Evolutionary conservation across 1,140 invertebrate species (phyloP).

Genomic region (Pseudomyrmex flavicornis): DNA sequence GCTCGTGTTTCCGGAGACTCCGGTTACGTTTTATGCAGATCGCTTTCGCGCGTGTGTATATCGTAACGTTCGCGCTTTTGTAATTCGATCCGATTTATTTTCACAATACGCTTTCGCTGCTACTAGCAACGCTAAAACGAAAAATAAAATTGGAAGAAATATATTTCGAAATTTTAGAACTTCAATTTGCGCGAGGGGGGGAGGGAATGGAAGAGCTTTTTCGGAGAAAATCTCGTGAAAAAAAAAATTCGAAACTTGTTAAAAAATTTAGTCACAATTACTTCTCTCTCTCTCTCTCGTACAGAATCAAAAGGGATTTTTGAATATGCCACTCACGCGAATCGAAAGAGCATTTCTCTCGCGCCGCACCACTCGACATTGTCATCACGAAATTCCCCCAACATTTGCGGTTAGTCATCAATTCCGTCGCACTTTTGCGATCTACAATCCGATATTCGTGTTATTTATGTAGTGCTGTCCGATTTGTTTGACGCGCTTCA

Average conservation of each 20-base stretch:
- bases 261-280: neutral
- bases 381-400: neutral
- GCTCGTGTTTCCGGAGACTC: neutral
- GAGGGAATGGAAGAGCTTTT: neutral
- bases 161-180: no score
- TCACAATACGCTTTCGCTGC: neutral
- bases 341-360: neutral
- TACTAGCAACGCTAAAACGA: neutral
- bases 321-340: neutral
- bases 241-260: neutral
- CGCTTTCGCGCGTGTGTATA: neutral
- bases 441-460: neutral
- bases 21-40: neutral
- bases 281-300: no score
- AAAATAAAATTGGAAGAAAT: neutral
- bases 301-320: neutral
- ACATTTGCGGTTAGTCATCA: neutral
- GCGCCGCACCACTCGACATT: neutral
- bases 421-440: neutral
- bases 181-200: no score
- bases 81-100: neutral
- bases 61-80: neutral
- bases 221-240: neutral
- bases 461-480: neutral
- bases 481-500: constrained; percentile 21